A percentile compares a stretch with the other conserved stretches of the same genome.
phyloP scores from a whole-genome alignment of 1,140 invertebrate genomes.

The Sarcophaga peregrina region DNA sequence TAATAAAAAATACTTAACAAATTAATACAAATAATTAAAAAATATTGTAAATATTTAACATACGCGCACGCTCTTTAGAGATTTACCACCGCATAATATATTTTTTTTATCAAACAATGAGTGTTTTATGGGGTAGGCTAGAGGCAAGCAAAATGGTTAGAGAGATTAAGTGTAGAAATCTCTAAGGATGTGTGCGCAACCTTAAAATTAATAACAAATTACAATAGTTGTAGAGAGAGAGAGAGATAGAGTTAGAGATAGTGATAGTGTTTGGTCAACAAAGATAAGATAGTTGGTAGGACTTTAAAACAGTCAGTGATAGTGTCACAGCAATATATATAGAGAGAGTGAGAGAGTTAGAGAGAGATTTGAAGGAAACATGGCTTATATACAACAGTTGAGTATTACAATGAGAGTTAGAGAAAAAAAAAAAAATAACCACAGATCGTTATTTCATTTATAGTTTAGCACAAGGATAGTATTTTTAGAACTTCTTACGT shows the following conservation, averaged over 20 bases:
- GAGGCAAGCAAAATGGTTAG: background rate
- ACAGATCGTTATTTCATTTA: constrained; percentile 34
- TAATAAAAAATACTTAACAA: constrained; percentile 60
- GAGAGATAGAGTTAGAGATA: constrained; percentile 42
- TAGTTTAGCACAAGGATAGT: constrained; percentile 15
- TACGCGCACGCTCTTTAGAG: background rate
- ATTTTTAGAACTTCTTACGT: background rate
- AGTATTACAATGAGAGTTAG: constrained; percentile 16
- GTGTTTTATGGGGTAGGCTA: background rate
- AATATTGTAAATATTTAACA: constrained; percentile 40
- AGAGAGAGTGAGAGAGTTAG: constrained; percentile 4
- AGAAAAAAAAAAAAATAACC: constrained; percentile 20
- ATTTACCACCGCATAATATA: background rate
- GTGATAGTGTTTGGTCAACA: background rate
- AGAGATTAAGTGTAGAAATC: background rate
- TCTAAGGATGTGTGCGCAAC: background rate
- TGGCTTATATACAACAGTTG: constrained; percentile 47
- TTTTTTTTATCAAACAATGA: background rate
- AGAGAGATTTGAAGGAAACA: constrained; percentile 3
- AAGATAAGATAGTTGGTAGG: constrained; percentile 3
- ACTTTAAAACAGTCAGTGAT: background rate
- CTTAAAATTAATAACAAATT: constrained; percentile 26
- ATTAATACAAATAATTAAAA: constrained; percentile 55
- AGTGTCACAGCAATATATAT: background rate
- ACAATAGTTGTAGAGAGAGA: background rate